Evolutionary conservation across 2,888 invertebrate genomes (phyloP).

Genomic region (Dryococelus australis): DNA sequence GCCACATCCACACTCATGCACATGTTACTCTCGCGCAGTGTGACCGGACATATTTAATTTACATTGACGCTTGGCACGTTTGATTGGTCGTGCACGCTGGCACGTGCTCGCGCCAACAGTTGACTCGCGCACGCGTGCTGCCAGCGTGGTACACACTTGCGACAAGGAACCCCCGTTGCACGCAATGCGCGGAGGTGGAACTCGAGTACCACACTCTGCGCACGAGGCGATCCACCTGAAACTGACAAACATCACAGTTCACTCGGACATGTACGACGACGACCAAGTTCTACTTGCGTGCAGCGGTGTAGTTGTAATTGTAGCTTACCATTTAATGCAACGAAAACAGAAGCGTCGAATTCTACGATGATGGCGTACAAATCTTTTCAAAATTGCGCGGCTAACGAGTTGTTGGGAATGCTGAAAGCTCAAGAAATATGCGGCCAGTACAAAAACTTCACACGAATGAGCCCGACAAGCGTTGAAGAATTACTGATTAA

Average conservation of each 20-base stretch:
- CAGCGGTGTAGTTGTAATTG: neutral
- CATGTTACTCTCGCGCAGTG: too few relatives aligned
- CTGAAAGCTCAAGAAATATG: constrained; percentile 7
- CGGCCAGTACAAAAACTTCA: too few relatives aligned
- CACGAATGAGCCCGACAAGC: too few relatives aligned
- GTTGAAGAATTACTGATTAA: too few relatives aligned
- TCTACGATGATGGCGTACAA: neutral
- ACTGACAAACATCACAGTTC: neutral
- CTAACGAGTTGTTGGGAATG: neutral
- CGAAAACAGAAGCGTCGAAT: too few relatives aligned
- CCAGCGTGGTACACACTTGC: neutral
- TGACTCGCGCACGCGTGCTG: too few relatives aligned
- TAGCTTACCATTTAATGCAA: too few relatives aligned
- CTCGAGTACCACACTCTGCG: neutral
- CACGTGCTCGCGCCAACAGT: too few relatives aligned
- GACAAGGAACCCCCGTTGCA: neutral
- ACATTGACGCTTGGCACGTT: too few relatives aligned
- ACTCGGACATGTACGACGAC: neutral
- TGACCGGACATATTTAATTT: too few relatives aligned
- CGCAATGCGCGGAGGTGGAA: neutral
- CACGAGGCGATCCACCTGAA: neutral
- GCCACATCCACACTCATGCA: too few relatives aligned
- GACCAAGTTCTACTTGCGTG: neutral
- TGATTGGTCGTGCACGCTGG: too few relatives aligned
- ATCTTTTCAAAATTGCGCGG: neutral